Evolutionary conservation across 1,140 invertebrate species (phyloP), one percentile per base, ranked within the genome.

Genomic region (Acyrthosiphon pisum): DNA sequence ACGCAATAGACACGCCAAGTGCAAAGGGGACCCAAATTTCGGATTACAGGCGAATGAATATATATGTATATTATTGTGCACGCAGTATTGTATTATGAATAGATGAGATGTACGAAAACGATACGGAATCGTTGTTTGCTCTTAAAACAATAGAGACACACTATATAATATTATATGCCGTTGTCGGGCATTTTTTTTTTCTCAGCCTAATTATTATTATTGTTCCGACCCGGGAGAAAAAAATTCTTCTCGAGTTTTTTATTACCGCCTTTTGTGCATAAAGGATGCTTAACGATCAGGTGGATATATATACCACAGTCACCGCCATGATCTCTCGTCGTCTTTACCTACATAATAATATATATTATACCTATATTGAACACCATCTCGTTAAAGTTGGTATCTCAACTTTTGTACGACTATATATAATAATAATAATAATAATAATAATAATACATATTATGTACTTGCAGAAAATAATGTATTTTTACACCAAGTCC

Each of bases 101-200:
- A 41, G 53, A 90, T 44, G 89, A 90, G 89, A 90, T 90, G 23
- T 90, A 90, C 89, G 89, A 90, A 90, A 90, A 90, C 89, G 89
- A 90, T 90, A 90, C 89, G 89, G 23, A 60, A 90, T 90, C 26
- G 89, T 90, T 90, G 89, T 90, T 90, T 60, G 37, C 53, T 44
- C 53, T 90, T 90, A 90, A 90, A 90, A 90, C 89, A 90, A 90
- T 90, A 68, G 53, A 44, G 6, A 68, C 53, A 37, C 35, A 37
- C n/a, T 88, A n/a, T 68, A 44, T 90, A 41, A 60, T 90, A 60
- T 90, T 44, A 60, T 60, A 56, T 35, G 20, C n/a, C 7, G 86
- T 48, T 22, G 53, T 89, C 53, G 22, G 8, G 48, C 9, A 89
- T 41, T n/a, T 68, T 68, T 37, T 87, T 50, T 90, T 60, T 48